Evolutionary conservation across 1,140 invertebrate species (phyloP), one percentile per base, ranked within the genome.

Genomic region (Sinella curviseta): DNA sequence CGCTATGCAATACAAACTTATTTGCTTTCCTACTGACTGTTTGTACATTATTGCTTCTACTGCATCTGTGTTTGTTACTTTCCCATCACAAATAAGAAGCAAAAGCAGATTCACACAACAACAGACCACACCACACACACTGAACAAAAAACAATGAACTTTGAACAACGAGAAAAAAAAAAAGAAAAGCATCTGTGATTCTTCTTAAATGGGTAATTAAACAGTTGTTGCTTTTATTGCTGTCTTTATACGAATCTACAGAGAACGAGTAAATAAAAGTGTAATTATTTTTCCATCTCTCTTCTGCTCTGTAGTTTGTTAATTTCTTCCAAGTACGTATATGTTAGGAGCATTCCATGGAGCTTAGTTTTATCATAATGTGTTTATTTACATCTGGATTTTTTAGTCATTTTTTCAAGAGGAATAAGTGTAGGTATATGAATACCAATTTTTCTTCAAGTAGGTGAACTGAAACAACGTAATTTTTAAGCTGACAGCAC

Each of bases 161-260:
- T 48, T 48, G 8, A n/a, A n/a, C 39, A 8, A 8, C 20, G 39
- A 48, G 39, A 48, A 48, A 20, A 48, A 48, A 12, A 48, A 48
- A 48, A 8, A 48, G 8, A 48, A 48, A 14, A 33, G 65, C 65
- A 70, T 70, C 26, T 70, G 65, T 30, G 65, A 70, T 70, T 30
- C 31, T 70, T 70, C 65, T 70, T 70, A 70, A 70, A 70, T 70
- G 65, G 65, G 65, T 70, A 70, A 70, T 70, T 70, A 70, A 70
- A 70, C 65, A 31, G 8, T 48, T 48, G 39, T 48, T 48, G 65
- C 65, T 33, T 14, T 12, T 60, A 31, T 70, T 31, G 31, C 24
- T 33, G 26, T 14, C 65, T 70, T 70, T 70, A 31, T 70, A 70
- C 31, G 30, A 14, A 70, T 70, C 65, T 70, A 2, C 12, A 26